Evolutionary conservation across 2,888 invertebrate genomes (phyloP).

Genomic region (Luperina testacea): DNA sequence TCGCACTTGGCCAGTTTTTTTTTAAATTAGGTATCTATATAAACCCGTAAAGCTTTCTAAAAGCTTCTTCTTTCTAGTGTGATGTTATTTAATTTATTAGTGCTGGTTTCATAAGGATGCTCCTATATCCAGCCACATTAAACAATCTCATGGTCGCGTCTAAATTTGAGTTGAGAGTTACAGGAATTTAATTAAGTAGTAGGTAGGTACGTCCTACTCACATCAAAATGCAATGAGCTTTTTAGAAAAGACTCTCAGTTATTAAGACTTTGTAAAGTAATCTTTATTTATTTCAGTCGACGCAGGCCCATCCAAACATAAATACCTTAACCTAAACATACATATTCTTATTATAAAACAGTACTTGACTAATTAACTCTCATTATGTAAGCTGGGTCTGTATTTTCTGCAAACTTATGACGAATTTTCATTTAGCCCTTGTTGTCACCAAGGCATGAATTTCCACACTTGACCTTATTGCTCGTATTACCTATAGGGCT

Average conservation of each 20-base stretch:
- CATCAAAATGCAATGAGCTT: conserved; percentile 1
- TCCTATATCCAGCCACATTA: background rate
- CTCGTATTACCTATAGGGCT: conserved; percentile 15
- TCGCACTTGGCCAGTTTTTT: background rate
- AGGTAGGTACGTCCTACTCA: background rate
- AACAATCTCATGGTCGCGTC: background rate
- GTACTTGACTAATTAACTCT: too few species aligned
- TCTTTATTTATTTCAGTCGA: background rate
- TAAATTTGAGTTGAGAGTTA: background rate
- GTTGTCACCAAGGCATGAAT: conserved; percentile 20
- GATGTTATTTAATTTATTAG: background rate
- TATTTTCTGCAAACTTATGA: conserved; percentile 8
- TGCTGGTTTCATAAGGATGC: background rate
- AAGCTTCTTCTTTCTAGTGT: background rate
- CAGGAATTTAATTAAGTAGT: conserved; percentile 9
- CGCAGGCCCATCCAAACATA: too few species aligned
- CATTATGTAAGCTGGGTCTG: background rate
- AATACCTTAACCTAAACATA: too few species aligned
- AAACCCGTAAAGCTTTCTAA: background rate
- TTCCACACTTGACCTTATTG: conserved; percentile 48
- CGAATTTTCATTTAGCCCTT: conserved; percentile 28
- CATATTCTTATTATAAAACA: too few species aligned
- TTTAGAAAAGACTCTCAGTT: background rate
- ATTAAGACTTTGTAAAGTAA: background rate
- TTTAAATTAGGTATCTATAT: background rate